Conservation (phyloP, 2,797 vertebrate species). For the Margarornis squamiger region DNA sequence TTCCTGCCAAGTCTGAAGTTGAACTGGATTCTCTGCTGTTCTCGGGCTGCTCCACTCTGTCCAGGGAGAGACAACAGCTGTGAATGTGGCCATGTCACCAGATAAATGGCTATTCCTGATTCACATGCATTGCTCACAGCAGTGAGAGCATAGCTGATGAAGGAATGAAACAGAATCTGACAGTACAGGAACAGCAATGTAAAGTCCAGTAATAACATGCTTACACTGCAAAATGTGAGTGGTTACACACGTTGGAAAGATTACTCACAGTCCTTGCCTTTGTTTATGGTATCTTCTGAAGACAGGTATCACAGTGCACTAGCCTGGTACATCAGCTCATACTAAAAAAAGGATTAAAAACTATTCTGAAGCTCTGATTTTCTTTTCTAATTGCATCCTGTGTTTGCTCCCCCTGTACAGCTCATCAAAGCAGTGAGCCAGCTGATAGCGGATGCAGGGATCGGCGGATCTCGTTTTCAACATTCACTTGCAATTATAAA, state of each 20-base stretch:
- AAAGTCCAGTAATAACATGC: not conserved
- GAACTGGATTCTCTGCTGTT: not conserved
- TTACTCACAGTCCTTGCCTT: not conserved
- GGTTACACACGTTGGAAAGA: not conserved
- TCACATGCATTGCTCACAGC: not conserved
- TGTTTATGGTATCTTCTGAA: not conserved
- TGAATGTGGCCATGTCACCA: not conserved
- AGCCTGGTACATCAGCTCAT: not conserved
- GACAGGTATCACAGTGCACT: not conserved
- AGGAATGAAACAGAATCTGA: not conserved
- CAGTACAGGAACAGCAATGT: not conserved
- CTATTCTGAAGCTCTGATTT: not conserved
- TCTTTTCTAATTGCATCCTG: not conserved
- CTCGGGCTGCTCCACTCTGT: not conserved
- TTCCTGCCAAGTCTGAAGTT: not conserved
- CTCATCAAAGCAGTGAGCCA: slow-evolving; percentile 98
- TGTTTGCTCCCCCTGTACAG: slow-evolving; percentile 66
- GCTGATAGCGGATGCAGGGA: slow-evolving; percentile 94
- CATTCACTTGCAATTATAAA: slow-evolving; percentile 98
- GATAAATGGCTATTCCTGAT: not conserved
- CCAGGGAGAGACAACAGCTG: slow-evolving; percentile 4
- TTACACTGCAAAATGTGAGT: not conserved
- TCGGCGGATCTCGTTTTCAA: slow-evolving; percentile 95
- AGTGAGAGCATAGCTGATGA: not conserved
- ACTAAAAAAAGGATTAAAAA: not conserved